Evolutionary conservation across 2,888 invertebrate genomes (phyloP).

Genomic region (Drosophila acutilabella): DNA sequence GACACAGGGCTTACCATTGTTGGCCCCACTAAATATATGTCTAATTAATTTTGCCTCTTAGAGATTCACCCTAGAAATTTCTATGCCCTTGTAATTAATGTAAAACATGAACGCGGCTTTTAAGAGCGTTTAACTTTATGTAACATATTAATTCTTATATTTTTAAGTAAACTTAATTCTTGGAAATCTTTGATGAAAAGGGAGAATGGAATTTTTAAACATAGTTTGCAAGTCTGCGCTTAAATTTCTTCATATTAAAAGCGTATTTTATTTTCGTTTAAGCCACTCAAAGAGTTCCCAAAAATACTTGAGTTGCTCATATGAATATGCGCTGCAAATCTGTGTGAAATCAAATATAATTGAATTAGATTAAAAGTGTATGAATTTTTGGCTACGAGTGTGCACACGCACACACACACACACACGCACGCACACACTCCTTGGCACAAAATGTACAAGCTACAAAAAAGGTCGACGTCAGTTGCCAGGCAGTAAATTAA

Average conservation of each 20-base stretch:
- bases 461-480: constrained; percentile 31
- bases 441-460: constrained; percentile 7
- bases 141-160: neutral
- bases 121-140: constrained; percentile 2
- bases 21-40: constrained; percentile 4
- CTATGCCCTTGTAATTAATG: neutral
- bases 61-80: constrained; percentile 20
- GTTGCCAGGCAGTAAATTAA: constrained; percentile 70
- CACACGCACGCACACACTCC: neutral
- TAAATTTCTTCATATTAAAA: neutral
- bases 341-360: constrained; percentile 63
- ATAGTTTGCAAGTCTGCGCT: neutral
- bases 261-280: too few species aligned
- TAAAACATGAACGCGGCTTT: neutral
- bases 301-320: constrained; percentile 8
- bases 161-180: neutral
- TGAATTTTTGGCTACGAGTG: constrained; percentile 32
- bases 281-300: neutral
- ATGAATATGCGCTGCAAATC: constrained; percentile 9
- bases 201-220: neutral
- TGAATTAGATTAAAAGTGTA: constrained; percentile 60
- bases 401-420: constrained; percentile 1
- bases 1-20: constrained; percentile 5
- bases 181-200: neutral
- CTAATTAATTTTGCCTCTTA: constrained; percentile 48